Base-by-base conservation (phyloP, 2,888 invertebrate genomes). In the Strigamia maritima region DNA sequence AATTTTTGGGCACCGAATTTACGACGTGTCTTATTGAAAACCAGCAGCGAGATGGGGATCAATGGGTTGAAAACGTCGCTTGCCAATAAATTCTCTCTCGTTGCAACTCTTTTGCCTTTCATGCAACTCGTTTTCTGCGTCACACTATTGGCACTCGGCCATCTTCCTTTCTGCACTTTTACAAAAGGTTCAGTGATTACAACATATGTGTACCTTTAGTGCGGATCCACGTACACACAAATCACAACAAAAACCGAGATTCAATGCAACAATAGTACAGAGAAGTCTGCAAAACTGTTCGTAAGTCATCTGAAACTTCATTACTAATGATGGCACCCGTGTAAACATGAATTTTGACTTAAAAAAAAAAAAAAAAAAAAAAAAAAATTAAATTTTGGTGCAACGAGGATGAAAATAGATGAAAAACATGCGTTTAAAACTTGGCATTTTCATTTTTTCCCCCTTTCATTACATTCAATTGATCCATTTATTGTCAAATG, bases 21-120 rank as follows among this genome's bases (percentile, higher is more conserved):
- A 54, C 54, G 54, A 54, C 54, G 54, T 54, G 54, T 54, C 54
- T 54, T 54, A 54, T 54, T 54, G 54, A 54, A 54, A 54, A 54
- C 19, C 54, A 54, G 19, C 19, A 54, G 54, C 54, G 54, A 54
- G 54, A 54, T 54, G 54, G 54, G 54, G 54, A 54, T 54, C 54
- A 54, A 54, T 54, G 54, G 54, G 54, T 54, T 54, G 54, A 54
- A 54, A 54, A 54, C 54, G 54, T 54, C 54, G 54, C 54, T 19
- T 54, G 54, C 54, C 54, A 54, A 54, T 54, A 54, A 54, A 54
- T 54, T 54, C 19, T 44, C 8, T 35, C 35, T 12, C 44, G 44
- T n/a, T 19, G 54, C 54, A 54, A 54, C 54, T 54, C 54, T 54
- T 54, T 54, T 54, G 54, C 54, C 54, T 54, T 54, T 54, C 54